Evolutionary conservation across 2,888 invertebrate species (phyloP).

Genomic region (Synanthedon tipuliformis): DNA sequence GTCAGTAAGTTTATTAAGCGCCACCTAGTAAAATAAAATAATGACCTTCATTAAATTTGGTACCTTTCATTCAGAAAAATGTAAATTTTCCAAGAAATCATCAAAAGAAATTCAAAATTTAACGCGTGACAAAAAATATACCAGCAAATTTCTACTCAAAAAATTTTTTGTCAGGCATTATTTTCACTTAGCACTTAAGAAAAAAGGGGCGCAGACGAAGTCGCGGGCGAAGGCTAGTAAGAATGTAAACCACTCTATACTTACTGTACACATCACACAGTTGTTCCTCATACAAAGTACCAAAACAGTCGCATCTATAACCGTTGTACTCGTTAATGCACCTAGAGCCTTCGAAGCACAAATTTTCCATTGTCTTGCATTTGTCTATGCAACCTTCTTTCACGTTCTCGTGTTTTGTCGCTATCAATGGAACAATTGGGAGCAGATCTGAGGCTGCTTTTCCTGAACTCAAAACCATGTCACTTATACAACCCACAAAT

Average conservation of each 20-base stretch:
- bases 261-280: slow-evolving; percentile 92
- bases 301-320: slow-evolving; percentile 92
- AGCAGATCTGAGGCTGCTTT: slow-evolving; percentile 86
- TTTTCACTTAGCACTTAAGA: not conserved
- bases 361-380: slow-evolving; percentile 82
- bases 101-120: no score
- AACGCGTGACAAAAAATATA: not conserved
- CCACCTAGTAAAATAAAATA: no score
- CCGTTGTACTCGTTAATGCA: slow-evolving; percentile 94
- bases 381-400: slow-evolving; percentile 90
- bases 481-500: slow-evolving; percentile 91
- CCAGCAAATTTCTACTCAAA: not conserved
- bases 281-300: slow-evolving; percentile 90
- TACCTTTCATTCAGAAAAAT: no score
- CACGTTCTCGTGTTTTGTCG: slow-evolving; percentile 90
- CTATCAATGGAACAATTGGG: slow-evolving; percentile 84
- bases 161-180: not conserved
- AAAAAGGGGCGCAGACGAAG: no score
- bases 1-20: no score
- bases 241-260: slow-evolving; percentile 24
- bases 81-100: no score
- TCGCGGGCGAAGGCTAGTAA: no score
- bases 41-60: no score
- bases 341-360: slow-evolving; percentile 87
- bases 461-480: slow-evolving; percentile 87